Evolutionary conservation across 2,797 vertebrate genomes (phyloP), one percentile per base, ranked within the genome.

Genomic region (Coracias cyanogaster): DNA sequence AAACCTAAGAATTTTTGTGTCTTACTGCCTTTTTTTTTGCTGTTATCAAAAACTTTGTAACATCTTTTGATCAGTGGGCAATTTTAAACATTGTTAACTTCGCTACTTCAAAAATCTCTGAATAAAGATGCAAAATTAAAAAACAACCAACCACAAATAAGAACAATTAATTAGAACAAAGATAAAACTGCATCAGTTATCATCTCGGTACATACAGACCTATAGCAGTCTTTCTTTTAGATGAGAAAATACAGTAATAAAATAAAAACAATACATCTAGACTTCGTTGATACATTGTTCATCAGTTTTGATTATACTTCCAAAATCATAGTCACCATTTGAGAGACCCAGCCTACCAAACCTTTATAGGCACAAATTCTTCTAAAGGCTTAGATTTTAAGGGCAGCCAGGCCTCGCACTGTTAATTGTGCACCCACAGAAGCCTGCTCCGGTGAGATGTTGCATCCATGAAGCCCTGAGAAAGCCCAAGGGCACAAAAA

Each of bases 41-140:
- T 80, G 8, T 77, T 41, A 82, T 37, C 24, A 48, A 79, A 78
- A 64, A 73, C 31, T 4, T 15, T 81, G 12, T 46, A 80, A 72
- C 20, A 78, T 8, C 77, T 82, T 90, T 48, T 52, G 15, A 70
- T 66, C 49, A 92, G 54, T 61, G 35, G 51, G 24, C 33, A 28
- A 78, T 87, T 93, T 92, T 45, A 94, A 94, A 86, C 65, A 80
- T 54, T 81, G 7, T 84, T 82, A 81, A 55, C 49, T 45, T 66
- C 43, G 13, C 65, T 76, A 25, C 51, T 80, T 87, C 57, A 89
- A 48, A 94, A 77, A 73, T 37, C 85, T 62, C 86, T 84, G 35
- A 96, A 89, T 66, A 93, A 86, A 89, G 31, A 86, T 26, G 46
- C 62, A 85, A 90, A 89, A 94, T 72, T 45, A 24, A 60, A 66